Base-by-base conservation (phyloP, 2,797 vertebrate species). In the Antennarius maculatus region DNA sequence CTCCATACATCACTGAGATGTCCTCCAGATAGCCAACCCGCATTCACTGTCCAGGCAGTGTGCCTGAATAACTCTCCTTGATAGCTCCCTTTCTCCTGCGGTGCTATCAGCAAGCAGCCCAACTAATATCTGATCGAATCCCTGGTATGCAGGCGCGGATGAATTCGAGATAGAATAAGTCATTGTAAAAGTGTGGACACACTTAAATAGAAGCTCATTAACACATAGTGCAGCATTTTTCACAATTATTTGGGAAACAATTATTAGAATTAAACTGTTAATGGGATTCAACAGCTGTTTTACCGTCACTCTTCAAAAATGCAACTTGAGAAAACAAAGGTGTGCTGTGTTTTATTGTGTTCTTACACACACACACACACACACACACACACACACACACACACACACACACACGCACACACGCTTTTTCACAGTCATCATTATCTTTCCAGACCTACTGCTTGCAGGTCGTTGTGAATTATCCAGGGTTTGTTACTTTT, bases 1-100 rank as follows among this genome's bases (percentile, higher is more conserved):
- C 23, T 84, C 82, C 88, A 90, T 87, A 92, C 82, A 92, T 92
- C 91, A 91, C 71, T 1, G 46, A 91, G 91, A 92, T 91, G 91
- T 93, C 92, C 91, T 91, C 85, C 76, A 91, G 88, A 92, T 91
- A 90, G 77, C 73, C 68, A n/a, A 75, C 63, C 71, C 71, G 66
- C 77, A 69, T 82, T 78, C 74, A 78, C 71, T 71, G 80, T 80
- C 66, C 63, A 81, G 78, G 71, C 79, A 69, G 66, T 55, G 3
- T 1, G 31, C 84, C 85, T 79, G 87, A 88, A 91, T 91, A 89
- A 89, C 90, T 90, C 88, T 88, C 70, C 57, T 64, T 87, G 89
- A 91, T 83, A 85, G 84, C 80, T 71, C 74, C 80, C 66, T 74
- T 80, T 83, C 81, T 74, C 73, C 76, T n/a, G n/a, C 71, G 7